A percentile compares a stretch with the other conserved stretches of the same genome.
phyloP scores from a whole-genome alignment of 2,797 vertebrate genomes.

The Alcedo atthis region DNA sequence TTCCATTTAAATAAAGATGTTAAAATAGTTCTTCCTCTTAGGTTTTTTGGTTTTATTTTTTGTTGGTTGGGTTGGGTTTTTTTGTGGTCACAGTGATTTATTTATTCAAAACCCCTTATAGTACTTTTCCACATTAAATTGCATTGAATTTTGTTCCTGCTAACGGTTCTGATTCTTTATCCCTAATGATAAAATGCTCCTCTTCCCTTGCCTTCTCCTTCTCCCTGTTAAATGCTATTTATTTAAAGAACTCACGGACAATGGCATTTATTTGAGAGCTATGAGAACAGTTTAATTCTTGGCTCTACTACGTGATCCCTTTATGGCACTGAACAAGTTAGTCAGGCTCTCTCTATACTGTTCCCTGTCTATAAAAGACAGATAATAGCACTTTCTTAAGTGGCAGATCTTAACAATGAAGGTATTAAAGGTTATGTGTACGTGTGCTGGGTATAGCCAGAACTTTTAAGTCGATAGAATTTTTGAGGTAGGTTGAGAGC shows the following conservation, averaged over 20 bases:
- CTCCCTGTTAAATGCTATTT: conserved; percentile 34
- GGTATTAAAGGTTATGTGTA: conserved; percentile 42
- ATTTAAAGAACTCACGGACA: background rate
- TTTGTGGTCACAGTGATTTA: background rate
- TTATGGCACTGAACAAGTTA: conserved; percentile 44
- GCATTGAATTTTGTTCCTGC: background rate
- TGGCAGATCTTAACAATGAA: conserved; percentile 24
- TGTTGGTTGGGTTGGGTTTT: background rate
- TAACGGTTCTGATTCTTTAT: background rate
- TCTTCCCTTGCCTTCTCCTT: conserved; percentile 3
- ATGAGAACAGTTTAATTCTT: conserved; percentile 37
- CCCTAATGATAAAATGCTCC: background rate
- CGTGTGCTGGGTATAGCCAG: conserved; percentile 12
- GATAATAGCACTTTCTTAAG: conserved; percentile 21
- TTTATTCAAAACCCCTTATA: background rate
- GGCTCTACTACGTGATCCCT: background rate
- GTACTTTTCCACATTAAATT: background rate
- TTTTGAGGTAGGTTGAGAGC: conserved; percentile 26
- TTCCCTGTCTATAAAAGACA: conserved; percentile 2
- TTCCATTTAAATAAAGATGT: background rate
- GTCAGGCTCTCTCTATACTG: background rate
- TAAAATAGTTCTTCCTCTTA: background rate
- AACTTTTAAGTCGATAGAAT: conserved; percentile 32
- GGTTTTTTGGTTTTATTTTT: too few relatives aligned
- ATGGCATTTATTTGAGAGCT: conserved; percentile 17